Conservation (phyloP, 2,113 vertebrate genomes). For the Hipposideros armiger region DNA sequence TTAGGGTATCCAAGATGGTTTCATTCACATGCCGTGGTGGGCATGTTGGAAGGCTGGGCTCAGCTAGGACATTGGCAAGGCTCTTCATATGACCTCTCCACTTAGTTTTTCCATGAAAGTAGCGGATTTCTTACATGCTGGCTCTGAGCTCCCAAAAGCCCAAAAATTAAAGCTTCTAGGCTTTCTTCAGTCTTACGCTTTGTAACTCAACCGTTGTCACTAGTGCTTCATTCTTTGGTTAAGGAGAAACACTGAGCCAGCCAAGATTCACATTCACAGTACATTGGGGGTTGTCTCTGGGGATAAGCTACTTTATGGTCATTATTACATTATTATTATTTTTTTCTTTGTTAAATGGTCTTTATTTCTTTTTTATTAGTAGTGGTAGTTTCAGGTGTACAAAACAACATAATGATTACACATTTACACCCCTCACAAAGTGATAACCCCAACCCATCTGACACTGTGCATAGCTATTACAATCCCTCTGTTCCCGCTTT, state of each 20-base stretch:
- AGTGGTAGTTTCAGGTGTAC: too few species aligned
- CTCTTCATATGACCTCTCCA: neutral
- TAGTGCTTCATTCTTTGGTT: conserved; percentile 2
- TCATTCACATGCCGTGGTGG: neutral
- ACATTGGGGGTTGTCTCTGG: neutral
- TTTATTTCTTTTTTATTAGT: too few species aligned
- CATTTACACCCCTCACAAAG: too few species aligned
- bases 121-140: neutral
- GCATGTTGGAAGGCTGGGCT: neutral
- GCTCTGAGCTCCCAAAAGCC: neutral
- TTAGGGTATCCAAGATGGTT: neutral
- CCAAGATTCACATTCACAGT: neutral
- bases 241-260: neutral
- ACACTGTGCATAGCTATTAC: too few species aligned
- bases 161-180: neutral
- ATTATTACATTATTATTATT: neutral
- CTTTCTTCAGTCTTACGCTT: neutral
- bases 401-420: too few species aligned
- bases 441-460: too few species aligned
- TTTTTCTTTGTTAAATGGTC: too few species aligned
- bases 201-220: neutral
- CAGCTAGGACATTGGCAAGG: neutral
- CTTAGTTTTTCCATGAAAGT: neutral
- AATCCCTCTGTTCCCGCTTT: too few species aligned
- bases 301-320: neutral